These are phyloP conservation scores for Camponotus pennsylvanicus DNA, from an alignment of 1,140 invertebrate genomes.

Conservation along the genomic window DNA sequence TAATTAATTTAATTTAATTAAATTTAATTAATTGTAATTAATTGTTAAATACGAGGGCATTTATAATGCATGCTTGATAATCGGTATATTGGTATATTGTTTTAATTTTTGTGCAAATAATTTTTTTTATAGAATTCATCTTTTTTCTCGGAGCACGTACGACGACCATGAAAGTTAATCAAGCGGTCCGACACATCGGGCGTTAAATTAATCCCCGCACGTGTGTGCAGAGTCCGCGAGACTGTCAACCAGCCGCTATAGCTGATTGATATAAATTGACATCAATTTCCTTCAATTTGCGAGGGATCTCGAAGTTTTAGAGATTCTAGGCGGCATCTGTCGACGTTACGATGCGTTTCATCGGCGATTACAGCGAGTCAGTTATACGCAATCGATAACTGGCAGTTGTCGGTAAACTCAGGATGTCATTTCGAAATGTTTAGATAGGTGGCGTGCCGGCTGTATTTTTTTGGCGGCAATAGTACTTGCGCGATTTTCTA, in stretches of 20 bases:
- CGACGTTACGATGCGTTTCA: neutral
- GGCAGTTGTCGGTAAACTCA: slow-evolving; percentile 48
- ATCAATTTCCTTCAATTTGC: slow-evolving; percentile 78
- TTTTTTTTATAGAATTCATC: neutral
- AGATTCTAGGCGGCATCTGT: slow-evolving; percentile 69
- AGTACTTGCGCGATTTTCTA: neutral
- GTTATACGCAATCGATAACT: slow-evolving; percentile 39
- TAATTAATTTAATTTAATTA: too few relatives aligned
- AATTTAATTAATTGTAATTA: slow-evolving; percentile 6
- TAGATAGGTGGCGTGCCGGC: slow-evolving; percentile 24
- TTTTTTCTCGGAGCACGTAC: slow-evolving; percentile 54
- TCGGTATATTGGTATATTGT: neutral
- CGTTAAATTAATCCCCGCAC: slow-evolving; percentile 73
- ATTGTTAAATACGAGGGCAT: neutral
- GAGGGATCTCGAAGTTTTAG: slow-evolving; percentile 35
- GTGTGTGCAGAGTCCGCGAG: slow-evolving; percentile 52
- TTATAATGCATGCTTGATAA: slow-evolving; percentile 5
- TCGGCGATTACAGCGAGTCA: neutral
- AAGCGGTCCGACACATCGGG: slow-evolving; percentile 69
- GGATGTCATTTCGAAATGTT: slow-evolving; percentile 29
- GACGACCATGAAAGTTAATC: slow-evolving; percentile 75
- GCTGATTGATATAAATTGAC: slow-evolving; percentile 81
- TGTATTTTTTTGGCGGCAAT: neutral
- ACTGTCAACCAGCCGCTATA: slow-evolving; percentile 54
- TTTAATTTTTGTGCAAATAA: slow-evolving; percentile 11